Evolutionary conservation across 1,140 invertebrate genomes (phyloP).

Genomic region (Ceratosolen solmsi): DNA sequence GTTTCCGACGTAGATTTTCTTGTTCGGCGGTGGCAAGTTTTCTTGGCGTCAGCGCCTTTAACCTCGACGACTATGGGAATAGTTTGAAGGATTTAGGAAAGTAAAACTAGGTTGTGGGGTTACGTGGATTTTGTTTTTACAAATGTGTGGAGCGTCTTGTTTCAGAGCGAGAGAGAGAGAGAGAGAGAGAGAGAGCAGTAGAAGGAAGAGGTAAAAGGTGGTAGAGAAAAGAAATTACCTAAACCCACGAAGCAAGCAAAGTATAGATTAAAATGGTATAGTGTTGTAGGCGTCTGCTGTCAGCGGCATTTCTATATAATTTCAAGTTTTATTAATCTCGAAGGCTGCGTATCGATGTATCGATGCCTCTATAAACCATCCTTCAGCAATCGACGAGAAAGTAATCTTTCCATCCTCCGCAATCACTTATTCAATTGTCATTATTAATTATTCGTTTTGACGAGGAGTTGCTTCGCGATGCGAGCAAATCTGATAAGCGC

Average conservation of each 20-base stretch:
- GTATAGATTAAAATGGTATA: not conserved
- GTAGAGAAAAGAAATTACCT: too few species aligned
- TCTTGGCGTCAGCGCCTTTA: not conserved
- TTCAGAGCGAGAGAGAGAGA: not conserved
- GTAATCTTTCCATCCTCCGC: not conserved
- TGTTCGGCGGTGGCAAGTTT: not conserved
- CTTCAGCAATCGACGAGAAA: too few species aligned
- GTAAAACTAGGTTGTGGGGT: not conserved
- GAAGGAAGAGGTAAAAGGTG: too few species aligned
- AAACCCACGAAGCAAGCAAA: not conserved
- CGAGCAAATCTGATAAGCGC: not conserved
- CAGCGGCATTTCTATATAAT: not conserved
- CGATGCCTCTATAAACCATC: too few species aligned
- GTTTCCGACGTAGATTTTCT: slow-evolving; percentile 1
- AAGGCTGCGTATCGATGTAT: too few species aligned
- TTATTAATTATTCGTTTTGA: not conserved
- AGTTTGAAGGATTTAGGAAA: not conserved
- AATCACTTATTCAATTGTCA: not conserved
- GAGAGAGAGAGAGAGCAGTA: too few species aligned
- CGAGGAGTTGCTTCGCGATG: not conserved
- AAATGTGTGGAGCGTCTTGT: not conserved
- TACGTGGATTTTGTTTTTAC: not conserved
- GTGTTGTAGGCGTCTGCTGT: not conserved
- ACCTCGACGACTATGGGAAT: slow-evolving; percentile 1
- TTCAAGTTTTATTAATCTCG: not conserved